A percentile compares a stretch with the other conserved stretches of the same genome.
Evolutionary conservation across 2,888 invertebrate genomes (phyloP).

Genomic region (Epinotia nisella): DNA sequence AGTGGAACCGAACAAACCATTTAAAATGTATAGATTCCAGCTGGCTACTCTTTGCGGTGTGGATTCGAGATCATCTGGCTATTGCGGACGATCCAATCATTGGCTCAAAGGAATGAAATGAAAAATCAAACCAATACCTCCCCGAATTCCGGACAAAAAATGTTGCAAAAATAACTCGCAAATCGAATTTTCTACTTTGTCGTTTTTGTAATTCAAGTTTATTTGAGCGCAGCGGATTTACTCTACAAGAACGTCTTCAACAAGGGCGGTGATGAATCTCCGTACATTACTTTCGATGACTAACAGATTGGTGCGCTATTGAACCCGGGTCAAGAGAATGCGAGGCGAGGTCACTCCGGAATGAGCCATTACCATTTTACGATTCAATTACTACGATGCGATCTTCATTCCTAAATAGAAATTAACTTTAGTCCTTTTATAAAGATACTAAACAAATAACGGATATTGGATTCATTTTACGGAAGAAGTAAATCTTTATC

Average conservation of each 20-base stretch:
- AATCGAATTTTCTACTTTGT: constrained; percentile 18
- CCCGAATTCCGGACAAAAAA: constrained; percentile 10
- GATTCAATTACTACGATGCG: constrained; percentile 44
- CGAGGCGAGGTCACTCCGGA: constrained; percentile 41
- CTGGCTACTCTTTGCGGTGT: constrained; percentile 40
- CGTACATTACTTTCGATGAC: constrained; percentile 37
- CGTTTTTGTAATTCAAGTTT: constrained; percentile 14
- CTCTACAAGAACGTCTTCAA: neutral
- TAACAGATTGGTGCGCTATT: constrained; percentile 41
- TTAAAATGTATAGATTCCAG: constrained; percentile 42
- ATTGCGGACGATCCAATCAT: constrained; percentile 36
- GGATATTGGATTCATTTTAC: constrained; percentile 24
- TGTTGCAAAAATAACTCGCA: constrained; percentile 19
- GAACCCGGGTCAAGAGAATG: constrained; percentile 42
- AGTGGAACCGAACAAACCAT: constrained; percentile 36
- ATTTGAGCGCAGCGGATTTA: constrained; percentile 12
- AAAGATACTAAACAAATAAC: constrained; percentile 18
- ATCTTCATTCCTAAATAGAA: constrained; percentile 39
- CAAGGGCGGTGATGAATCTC: constrained; percentile 16
- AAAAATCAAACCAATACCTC: constrained; percentile 28
- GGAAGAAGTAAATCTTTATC: constrained; percentile 2
- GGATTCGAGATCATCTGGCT: constrained; percentile 36
- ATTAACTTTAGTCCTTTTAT: constrained; percentile 35
- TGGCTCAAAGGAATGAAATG: constrained; percentile 37
- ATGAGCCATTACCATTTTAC: constrained; percentile 43